Base-by-base conservation (phyloP, 2,113 vertebrate genomes). In the Ictidomys tridecemlineatus region DNA sequence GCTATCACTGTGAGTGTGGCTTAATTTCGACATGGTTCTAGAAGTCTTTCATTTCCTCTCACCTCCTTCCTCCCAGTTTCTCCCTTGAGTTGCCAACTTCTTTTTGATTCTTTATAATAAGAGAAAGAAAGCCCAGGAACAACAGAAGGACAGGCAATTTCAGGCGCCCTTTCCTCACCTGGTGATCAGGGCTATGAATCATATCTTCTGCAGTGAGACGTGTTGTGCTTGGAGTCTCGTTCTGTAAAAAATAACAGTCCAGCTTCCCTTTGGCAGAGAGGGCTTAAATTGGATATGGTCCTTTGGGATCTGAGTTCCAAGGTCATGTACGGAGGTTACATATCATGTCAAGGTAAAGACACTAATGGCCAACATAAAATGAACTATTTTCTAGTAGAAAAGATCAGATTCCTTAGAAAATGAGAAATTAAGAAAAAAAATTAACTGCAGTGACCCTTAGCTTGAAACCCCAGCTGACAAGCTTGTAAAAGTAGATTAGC, bases 381-480 rank as follows among this genome's bases (percentile, higher is more conserved):
- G 34, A 97, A 79, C 3, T 3, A 37, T 73, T 86, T 91, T 6
- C 61, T 61, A 39, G 14, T 48, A 61, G 42, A 56, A 94, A 96
- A 80, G 3, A 24, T 82, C n/a, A 58, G 6, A 32, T 77, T 96
- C 18, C 37, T 94, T 82, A 63, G 48, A 97, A 98, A 98, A 98
- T 14, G 22, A 97, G 58, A 96, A 97, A 96, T 97, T 94, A 39
- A 93, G 34, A 67, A 79, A 61, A 89, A 56, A 51, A 73, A 28
- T 18, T 48, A 95, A 97, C 95, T 95, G 76, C 82, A 96, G 96
- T 97, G 92, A 97, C 96, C 97, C 95, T 96, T 85, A 18, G 95
- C 95, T 98, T 97, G 95, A 98, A 98, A 77, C 13, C 85, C 17
- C 89, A 98, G 95, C 91, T 98, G 98, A 96, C 97, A 98, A 95